Percentiles rank a stretch among this genome's conserved stretches.
Evolutionary conservation across 2,797 vertebrate species (phyloP).

Genomic region (Parauchenoglanis ngamensis): DNA sequence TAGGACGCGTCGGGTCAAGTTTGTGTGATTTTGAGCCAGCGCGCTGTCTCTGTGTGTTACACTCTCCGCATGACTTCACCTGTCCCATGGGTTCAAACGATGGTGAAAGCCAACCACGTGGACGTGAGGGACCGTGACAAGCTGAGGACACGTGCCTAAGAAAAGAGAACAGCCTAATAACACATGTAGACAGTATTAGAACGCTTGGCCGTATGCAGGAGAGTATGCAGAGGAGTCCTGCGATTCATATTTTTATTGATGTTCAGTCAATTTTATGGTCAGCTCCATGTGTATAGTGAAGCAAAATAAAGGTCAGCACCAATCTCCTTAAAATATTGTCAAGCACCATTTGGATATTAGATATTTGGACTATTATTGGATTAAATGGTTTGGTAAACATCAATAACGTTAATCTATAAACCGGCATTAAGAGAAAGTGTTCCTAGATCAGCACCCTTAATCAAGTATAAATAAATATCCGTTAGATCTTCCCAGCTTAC

Average conservation of each 20-base stretch:
- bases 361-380: too few relatives aligned
- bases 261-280: background rate
- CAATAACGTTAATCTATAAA: background rate
- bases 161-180: background rate
- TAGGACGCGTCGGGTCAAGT: constrained; percentile 73
- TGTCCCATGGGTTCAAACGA: constrained; percentile 51
- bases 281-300: background rate
- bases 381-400: background rate
- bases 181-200: too few relatives aligned
- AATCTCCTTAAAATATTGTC: too few relatives aligned
- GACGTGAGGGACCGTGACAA: constrained; percentile 27
- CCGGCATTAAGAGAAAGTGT: background rate
- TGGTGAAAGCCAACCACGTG: constrained; percentile 47
- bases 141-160: background rate
- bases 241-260: background rate
- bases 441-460: background rate
- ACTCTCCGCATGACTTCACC: constrained; percentile 59
- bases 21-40: constrained; percentile 68
- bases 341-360: background rate
- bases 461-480: background rate
- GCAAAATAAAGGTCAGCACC: background rate
- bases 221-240: too few relatives aligned
- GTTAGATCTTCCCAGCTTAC: background rate
- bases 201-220: background rate
- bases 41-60: constrained; percentile 63